Conservation (phyloP, 2,113 vertebrate species). For the Pseudonaja textilis region DNA sequence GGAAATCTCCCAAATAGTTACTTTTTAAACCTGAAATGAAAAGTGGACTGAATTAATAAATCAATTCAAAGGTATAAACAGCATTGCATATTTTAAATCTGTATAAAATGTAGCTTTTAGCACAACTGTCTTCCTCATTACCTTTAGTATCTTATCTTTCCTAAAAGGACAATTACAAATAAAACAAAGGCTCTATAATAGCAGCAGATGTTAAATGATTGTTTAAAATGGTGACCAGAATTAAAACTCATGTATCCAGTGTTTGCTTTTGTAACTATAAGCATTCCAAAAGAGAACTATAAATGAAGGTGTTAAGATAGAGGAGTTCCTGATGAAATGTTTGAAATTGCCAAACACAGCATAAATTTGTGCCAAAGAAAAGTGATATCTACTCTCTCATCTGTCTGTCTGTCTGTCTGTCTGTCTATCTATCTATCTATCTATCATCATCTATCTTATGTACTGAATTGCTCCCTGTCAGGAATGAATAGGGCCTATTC, state of each 20-base stretch:
- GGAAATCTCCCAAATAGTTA: neutral
- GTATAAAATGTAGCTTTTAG: neutral
- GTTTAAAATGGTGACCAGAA: slow-evolving; percentile 11
- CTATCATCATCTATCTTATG: neutral
- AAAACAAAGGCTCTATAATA: slow-evolving; percentile 4
- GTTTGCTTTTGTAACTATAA: neutral
- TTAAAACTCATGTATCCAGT: accelerated
- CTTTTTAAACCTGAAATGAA: neutral
- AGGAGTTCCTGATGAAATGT: neutral
- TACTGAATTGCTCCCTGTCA: neutral
- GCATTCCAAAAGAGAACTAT: neutral
- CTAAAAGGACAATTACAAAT: neutral
- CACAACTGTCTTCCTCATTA: neutral
- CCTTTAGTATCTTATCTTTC: neutral
- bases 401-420: no score
- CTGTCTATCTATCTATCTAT: neutral
- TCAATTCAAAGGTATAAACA: neutral
- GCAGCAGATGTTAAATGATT: neutral
- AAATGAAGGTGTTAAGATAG: neutral
- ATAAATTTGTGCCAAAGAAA: neutral
- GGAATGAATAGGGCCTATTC: neutral
- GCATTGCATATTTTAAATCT: neutral
- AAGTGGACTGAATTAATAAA: neutral
- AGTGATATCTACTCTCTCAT: neutral
- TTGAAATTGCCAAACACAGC: neutral